Evolutionary conservation across 2,797 vertebrate genomes (phyloP).

Genomic region (Mus spretus): DNA sequence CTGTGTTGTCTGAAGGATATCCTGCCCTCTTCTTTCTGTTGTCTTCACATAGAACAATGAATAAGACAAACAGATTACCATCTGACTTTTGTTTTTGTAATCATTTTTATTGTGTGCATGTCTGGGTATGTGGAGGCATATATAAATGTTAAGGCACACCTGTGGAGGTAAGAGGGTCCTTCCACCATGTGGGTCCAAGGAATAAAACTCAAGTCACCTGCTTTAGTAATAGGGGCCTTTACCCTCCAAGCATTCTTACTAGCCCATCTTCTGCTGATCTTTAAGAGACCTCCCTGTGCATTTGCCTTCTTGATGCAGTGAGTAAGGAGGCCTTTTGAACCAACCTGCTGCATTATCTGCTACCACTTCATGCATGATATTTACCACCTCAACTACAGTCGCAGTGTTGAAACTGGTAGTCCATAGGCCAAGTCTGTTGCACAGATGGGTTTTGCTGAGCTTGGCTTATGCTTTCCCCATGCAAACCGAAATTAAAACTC

Average conservation of each 20-base stretch:
- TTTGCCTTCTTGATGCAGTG: neutral
- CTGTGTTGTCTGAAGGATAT: neutral
- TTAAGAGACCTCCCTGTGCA: neutral
- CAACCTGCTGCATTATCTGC: neutral
- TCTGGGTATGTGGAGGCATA: neutral
- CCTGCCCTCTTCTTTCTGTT: neutral
- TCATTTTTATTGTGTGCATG: neutral
- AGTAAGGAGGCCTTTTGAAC: neutral
- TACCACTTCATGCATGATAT: neutral
- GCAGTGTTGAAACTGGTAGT: neutral
- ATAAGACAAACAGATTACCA: neutral
- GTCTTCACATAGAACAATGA: neutral
- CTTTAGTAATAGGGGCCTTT: neutral
- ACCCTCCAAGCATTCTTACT: neutral
- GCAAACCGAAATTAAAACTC: constrained; percentile 50
- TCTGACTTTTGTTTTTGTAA: neutral
- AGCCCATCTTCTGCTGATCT: neutral
- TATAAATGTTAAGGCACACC: neutral
- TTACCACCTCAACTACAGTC: neutral
- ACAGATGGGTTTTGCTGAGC: neutral
- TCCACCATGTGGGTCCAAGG: neutral
- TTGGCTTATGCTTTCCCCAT: neutral
- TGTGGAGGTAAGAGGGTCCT: neutral
- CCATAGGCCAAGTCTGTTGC: neutral
- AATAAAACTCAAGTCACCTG: neutral